phyloP scores from a whole-genome alignment of 2,797 vertebrate species.

The Poecilia velifera region DNA sequence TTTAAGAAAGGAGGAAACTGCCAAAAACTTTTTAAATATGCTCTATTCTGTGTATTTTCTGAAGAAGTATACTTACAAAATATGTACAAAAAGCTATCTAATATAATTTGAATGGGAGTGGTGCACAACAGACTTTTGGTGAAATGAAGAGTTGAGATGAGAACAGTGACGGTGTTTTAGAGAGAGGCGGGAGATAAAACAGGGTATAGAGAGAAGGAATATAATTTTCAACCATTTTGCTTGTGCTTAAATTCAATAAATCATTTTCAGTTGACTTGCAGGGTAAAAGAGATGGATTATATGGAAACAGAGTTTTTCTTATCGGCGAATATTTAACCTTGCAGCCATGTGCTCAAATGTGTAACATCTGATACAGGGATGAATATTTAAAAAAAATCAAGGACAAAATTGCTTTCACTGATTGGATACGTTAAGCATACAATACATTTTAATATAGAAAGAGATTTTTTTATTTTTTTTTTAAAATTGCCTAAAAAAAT shows the following conservation, averaged over 20 bases:
- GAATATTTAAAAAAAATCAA: background rate
- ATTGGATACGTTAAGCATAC: background rate
- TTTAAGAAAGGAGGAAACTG: slow-evolving; percentile 73
- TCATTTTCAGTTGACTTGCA: slow-evolving; percentile 48
- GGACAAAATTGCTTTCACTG: background rate
- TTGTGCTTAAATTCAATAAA: slow-evolving; percentile 53
- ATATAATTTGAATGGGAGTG: slow-evolving; percentile 74
- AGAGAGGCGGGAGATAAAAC: slow-evolving; percentile 61
- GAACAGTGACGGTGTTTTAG: slow-evolving; percentile 36
- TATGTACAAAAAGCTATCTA: slow-evolving; percentile 74
- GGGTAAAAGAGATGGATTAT: slow-evolving; percentile 55
- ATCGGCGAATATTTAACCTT: background rate
- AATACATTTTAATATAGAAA: background rate
- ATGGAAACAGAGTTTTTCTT: slow-evolving; percentile 14
- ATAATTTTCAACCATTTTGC: slow-evolving; percentile 53
- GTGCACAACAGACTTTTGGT: slow-evolving; percentile 66
- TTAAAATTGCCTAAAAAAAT: background rate
- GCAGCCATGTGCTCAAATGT: background rate
- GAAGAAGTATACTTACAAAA: slow-evolving; percentile 75
- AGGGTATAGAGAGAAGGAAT: slow-evolving; percentile 72
- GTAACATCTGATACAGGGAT: slow-evolving; percentile 4
- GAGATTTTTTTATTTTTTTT: background rate
- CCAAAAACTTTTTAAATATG: slow-evolving; percentile 77
- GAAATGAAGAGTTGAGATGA: slow-evolving; percentile 48
- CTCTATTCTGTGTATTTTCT: slow-evolving; percentile 78